Conservation (phyloP, 2,797 vertebrate genomes). For the Pelobates cultripes region DNA sequence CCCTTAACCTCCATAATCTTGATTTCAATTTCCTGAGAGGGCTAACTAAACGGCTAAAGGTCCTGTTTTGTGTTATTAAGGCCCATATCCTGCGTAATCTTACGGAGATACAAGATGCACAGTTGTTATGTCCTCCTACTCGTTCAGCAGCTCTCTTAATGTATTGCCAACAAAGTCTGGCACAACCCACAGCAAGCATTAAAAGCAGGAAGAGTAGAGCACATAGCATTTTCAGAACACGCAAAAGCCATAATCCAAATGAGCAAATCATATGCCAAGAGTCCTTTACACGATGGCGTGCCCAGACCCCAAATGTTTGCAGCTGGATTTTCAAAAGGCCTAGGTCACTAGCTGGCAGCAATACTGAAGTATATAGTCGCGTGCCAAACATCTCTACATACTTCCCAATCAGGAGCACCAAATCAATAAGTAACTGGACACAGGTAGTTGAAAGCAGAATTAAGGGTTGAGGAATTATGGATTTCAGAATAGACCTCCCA, state of each 20-base stretch:
- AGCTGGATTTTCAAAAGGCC: slow-evolving; percentile 73
- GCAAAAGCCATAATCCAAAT: slow-evolving; percentile 64
- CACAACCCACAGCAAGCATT: slow-evolving; percentile 66
- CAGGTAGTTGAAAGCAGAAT: slow-evolving; percentile 80
- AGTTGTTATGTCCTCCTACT: slow-evolving; percentile 9
- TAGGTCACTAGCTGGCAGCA: slow-evolving; percentile 73
- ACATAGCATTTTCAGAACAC: slow-evolving; percentile 69
- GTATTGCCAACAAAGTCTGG: slow-evolving; percentile 69
- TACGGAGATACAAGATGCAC: slow-evolving; percentile 7
- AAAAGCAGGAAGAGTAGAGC: slow-evolving; percentile 73
- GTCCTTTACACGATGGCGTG: slow-evolving; percentile 65
- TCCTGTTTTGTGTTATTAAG: slow-evolving; percentile 71
- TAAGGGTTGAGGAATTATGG: slow-evolving; percentile 61
- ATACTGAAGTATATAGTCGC: slow-evolving; percentile 77
- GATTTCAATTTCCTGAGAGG: slow-evolving; percentile 46
- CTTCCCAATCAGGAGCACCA: slow-evolving; percentile 82
- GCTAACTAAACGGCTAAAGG: slow-evolving; percentile 68
- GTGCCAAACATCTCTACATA: slow-evolving; percentile 77
- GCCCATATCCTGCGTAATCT: slow-evolving; percentile 66
- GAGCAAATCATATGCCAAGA: slow-evolving; percentile 42
- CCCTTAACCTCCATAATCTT: slow-evolving; percentile 60
- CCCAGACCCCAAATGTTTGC: slow-evolving; percentile 55
- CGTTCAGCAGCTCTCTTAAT: slow-evolving; percentile 27
- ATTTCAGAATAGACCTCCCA: slow-evolving; percentile 56
- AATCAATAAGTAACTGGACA: slow-evolving; percentile 82